phyloP scores from a whole-genome alignment of 2,797 vertebrate species.

The Sciaenops ocellatus region DNA sequence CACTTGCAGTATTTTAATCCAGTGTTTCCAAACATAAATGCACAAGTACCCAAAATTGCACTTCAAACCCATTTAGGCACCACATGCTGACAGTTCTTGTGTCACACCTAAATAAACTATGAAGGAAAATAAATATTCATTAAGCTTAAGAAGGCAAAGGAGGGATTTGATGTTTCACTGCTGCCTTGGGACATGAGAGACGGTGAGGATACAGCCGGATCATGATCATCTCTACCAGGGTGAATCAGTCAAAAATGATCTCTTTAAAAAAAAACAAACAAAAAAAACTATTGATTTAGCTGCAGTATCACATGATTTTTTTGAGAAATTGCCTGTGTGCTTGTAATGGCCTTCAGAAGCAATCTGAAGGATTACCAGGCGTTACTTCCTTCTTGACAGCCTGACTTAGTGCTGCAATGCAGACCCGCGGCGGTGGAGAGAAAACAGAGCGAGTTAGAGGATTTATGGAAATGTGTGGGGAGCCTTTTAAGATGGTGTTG shows the following conservation, averaged over 20 bases:
- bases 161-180: constrained; percentile 2
- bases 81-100: not conserved
- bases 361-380: constrained; percentile 37
- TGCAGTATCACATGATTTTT: constrained; percentile 5
- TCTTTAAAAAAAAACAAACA: too few relatives aligned
- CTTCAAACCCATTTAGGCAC: not conserved
- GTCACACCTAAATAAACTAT: not conserved
- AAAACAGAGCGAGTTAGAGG: constrained; percentile 41
- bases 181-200: constrained; percentile 2
- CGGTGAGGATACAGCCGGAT: not conserved
- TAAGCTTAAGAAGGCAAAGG: not conserved
- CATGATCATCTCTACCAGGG: constrained; percentile 2
- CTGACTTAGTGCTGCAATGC: constrained; percentile 66
- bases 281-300: constrained; percentile 34
- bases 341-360: constrained; percentile 37
- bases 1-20: not conserved
- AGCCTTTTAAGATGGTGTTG: constrained; percentile 63
- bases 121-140: constrained; percentile 5
- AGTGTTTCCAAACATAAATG: not conserved
- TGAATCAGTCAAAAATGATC: constrained; percentile 7
- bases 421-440: constrained; percentile 27
- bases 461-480: constrained; percentile 56
- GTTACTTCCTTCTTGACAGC: constrained; percentile 41
- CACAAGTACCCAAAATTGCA: not conserved
- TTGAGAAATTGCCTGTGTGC: constrained; percentile 18